Percentiles rank a stretch among this genome's conserved stretches.
These are phyloP conservation scores for Chalcis sispes DNA, from an alignment of 2,888 invertebrate species.

Conservation along the genomic window DNA sequence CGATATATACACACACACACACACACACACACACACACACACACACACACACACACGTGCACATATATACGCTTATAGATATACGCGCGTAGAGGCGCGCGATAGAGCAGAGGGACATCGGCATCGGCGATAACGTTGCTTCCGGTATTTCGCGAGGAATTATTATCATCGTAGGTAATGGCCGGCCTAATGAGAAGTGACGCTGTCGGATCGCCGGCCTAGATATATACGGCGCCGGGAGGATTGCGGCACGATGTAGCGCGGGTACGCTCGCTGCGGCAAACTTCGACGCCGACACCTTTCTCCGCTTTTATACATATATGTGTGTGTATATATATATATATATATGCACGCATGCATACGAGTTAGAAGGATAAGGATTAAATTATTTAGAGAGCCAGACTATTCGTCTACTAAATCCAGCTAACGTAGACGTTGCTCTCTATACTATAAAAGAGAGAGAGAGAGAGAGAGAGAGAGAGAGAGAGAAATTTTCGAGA, in stretches of 20 bases:
- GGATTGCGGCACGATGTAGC: too few relatives aligned
- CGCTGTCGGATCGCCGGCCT: slow-evolving; percentile 57
- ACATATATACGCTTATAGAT: background rate
- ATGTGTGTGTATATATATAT: background rate
- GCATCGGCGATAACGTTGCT: too few relatives aligned
- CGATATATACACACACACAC: too few relatives aligned
- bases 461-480: too few relatives aligned
- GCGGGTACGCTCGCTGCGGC: background rate
- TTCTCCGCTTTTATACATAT: background rate
- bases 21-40: slow-evolving; percentile 3
- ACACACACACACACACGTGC: background rate
- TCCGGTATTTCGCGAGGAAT: slow-evolving; percentile 56
- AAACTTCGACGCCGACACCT: too few relatives aligned
- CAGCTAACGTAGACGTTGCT: too few relatives aligned
- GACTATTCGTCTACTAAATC: too few relatives aligned
- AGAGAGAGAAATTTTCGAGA: too few relatives aligned
- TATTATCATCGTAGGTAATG: slow-evolving; percentile 62
- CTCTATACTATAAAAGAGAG: too few relatives aligned
- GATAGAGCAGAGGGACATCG: too few relatives aligned
- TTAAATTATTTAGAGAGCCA: too few relatives aligned
- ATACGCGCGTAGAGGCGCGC: background rate
- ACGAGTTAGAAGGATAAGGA: background rate
- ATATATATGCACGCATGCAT: background rate
- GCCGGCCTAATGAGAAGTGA: slow-evolving; percentile 60
- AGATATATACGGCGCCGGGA: slow-evolving; percentile 8